These are phyloP conservation scores for Rotaria sp. DNA, from an alignment of 2,888 invertebrate species.

Conservation along the genomic window DNA sequence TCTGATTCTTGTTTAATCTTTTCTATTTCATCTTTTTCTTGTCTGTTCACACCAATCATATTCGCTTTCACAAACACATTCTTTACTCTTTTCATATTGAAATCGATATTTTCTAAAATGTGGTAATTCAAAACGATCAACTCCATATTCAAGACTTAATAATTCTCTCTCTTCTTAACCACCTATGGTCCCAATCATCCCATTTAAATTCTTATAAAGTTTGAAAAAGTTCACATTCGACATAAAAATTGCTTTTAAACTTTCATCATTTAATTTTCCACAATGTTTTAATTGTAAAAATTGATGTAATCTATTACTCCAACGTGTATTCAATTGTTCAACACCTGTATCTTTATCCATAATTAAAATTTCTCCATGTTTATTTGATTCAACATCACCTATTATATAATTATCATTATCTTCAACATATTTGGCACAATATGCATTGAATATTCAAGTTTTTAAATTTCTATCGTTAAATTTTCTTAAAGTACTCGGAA, in stretches of 20 bases:
- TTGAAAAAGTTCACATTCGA: slow-evolving; percentile 42
- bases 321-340: slow-evolving; percentile 42
- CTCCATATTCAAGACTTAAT: slow-evolving; percentile 26
- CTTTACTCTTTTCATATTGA: too few species aligned
- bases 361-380: not conserved
- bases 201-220: slow-evolving; percentile 44
- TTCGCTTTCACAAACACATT: too few species aligned
- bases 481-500: too few species aligned
- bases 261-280: slow-evolving; percentile 37
- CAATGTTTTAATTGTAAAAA: slow-evolving; percentile 44
- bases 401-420: too few species aligned
- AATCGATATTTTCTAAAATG: too few species aligned
- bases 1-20: too few species aligned
- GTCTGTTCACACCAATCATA: too few species aligned
- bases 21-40: too few species aligned
- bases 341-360: slow-evolving; percentile 41
- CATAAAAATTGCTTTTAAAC: slow-evolving; percentile 42
- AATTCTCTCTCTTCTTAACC: slow-evolving; percentile 46
- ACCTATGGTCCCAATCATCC: slow-evolving; percentile 45
- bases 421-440: too few species aligned
- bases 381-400: too few species aligned
- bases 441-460: too few species aligned
- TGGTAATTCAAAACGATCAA: slow-evolving; percentile 40
- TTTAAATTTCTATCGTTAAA: too few species aligned
- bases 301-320: slow-evolving; percentile 43